A percentile compares a stretch with the other conserved stretches of the same genome.
phyloP scores from a whole-genome alignment of 35 echinoderm and acorn worm species.

The Apostichopus japonicus region DNA sequence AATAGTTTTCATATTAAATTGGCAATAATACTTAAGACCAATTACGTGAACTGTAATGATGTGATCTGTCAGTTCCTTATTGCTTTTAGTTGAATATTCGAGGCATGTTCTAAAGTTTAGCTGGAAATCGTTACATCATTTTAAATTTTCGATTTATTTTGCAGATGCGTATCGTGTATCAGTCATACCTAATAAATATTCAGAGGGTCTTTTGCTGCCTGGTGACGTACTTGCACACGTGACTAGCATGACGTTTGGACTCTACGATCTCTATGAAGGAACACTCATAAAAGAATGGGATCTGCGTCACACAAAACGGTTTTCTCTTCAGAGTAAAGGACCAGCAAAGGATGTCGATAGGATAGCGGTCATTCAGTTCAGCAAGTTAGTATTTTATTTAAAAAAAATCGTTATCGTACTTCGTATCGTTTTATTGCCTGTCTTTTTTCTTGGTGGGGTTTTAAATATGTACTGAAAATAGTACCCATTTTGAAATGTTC shows the following conservation, averaged over 20 bases:
- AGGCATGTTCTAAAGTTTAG: too few relatives aligned
- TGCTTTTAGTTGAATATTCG: too few relatives aligned
- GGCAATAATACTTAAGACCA: too few relatives aligned
- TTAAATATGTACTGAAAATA: too few relatives aligned
- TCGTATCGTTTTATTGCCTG: too few relatives aligned
- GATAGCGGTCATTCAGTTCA: conserved; percentile 66
- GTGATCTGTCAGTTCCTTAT: too few relatives aligned
- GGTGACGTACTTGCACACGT: conserved; percentile 68
- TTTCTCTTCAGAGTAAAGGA: conserved; percentile 74
- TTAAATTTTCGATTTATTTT: neutral
- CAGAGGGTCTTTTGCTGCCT: conserved; percentile 57
- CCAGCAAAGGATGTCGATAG: conserved; percentile 73
- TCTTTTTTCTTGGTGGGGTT: too few relatives aligned
- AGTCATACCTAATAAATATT: conserved; percentile 88
- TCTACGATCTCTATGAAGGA: conserved; percentile 67
- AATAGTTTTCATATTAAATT: too few relatives aligned
- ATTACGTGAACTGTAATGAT: too few relatives aligned
- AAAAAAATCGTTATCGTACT: too few relatives aligned
- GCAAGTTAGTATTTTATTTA: conserved; percentile 64
- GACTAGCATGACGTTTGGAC: conserved; percentile 46
- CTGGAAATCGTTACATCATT: too few relatives aligned
- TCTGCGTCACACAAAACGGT: conserved; percentile 78
- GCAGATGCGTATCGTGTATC: conserved; percentile 65
- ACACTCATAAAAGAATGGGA: conserved; percentile 74
- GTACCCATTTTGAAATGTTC: too few relatives aligned